Base-by-base conservation (phyloP, 2,888 invertebrate species). In the Bombyx huttoni region DNA sequence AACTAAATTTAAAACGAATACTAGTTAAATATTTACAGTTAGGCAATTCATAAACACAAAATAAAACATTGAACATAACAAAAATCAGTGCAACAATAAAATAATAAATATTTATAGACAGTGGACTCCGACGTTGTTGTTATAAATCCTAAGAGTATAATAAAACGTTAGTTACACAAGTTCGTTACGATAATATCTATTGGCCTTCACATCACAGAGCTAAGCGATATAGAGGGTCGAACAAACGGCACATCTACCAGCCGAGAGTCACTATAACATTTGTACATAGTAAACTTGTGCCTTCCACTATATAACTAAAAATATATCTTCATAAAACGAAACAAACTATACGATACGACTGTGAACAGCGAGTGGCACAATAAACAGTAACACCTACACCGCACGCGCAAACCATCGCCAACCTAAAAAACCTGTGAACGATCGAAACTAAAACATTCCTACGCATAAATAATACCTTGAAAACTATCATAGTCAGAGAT, bases 71-170 rank as follows among this genome's bases (percentile, higher is more conserved):
- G 81, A 86, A 86, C 79, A 74, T 86, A 88, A 87, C 85, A 87
- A 84, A 77, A 83, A 79, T 81, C 77, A 79, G 86, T 87, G 86
- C 87, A 88, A 87, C 87, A 87, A 86, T 82, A 76, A 85, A 83
- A 81, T 81, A 85, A 88, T 86, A 85, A 86, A 87, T 85, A 51
- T 81, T 78, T 74, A 75, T 74, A 78, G 77, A 81, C 70, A 79
- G 79, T 81, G 79, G 77, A 79, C 78, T 82, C 81, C 83, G 85
- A 83, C 85, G 79, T 83, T 79, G 83, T 87, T 81, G 77, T 81
- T 81, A 82, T 80, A 79, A 52, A 78, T 68, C 75, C 79, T 83
- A 83, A 68, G 65, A 73, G 70, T 78, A 81, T 76, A 76, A 80
- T 80, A 69, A 77, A 78, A 73, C 73, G 77, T 84, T 86, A 85